These are phyloP conservation scores for Coelinius sp. DNA, from an alignment of 2,888 invertebrate species.

Conservation along the genomic window DNA sequence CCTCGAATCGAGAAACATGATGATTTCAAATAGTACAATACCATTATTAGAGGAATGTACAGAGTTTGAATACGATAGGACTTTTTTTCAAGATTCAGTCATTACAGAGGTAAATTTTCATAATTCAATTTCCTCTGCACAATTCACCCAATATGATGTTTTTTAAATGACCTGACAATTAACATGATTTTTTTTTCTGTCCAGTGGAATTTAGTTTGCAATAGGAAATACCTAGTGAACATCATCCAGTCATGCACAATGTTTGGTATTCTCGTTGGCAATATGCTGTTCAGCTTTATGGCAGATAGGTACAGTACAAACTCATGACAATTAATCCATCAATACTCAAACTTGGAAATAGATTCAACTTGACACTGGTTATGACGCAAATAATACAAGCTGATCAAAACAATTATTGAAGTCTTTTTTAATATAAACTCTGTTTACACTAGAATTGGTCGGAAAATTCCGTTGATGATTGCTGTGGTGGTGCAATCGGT, in stretches of 20 bases:
- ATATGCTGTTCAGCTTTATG: conserved; percentile 73
- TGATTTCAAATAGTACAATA: neutral
- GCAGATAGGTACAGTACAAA: conserved; percentile 70
- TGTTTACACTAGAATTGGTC: conserved; percentile 73
- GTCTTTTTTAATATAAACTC: neutral
- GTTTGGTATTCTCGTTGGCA: conserved; percentile 74
- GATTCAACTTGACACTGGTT: neutral
- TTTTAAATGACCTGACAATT: no score
- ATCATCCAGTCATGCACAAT: conserved; percentile 74
- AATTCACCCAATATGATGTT: conserved; percentile 9
- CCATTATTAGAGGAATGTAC: conserved; percentile 52
- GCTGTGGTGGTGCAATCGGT: conserved; percentile 74
- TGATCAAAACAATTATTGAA: neutral
- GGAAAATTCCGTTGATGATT: conserved; percentile 76
- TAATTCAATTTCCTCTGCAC: conserved; percentile 1
- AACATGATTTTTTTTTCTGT: conserved; percentile 45
- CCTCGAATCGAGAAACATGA: no score
- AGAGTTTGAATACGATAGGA: conserved; percentile 73
- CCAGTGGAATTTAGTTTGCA: conserved; percentile 77
- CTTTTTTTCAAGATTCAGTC: conserved; percentile 76
- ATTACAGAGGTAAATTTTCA: conserved; percentile 72
- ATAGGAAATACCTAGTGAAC: conserved; percentile 73
- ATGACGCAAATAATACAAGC: neutral
- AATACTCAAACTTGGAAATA: neutral
- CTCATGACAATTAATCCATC: neutral